A percentile compares a stretch with the other conserved stretches of the same genome.
Evolutionary conservation across 2,888 invertebrate species (phyloP).

Genomic region (Aelia acuminata): DNA sequence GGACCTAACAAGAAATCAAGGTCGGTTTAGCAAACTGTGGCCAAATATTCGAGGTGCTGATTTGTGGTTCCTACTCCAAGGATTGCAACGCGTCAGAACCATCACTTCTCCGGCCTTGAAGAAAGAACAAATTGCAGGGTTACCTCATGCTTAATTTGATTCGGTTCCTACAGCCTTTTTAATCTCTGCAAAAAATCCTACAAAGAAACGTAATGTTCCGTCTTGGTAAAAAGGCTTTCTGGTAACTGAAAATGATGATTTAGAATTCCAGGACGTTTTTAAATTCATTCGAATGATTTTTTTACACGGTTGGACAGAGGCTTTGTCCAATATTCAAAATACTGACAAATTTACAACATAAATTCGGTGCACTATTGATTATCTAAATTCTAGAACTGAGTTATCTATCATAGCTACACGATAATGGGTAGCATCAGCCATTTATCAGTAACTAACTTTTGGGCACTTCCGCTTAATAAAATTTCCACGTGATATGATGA

Average conservation of each 20-base stretch:
- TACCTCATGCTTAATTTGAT: slow-evolving; percentile 10
- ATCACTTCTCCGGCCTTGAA: background rate
- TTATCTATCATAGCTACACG: no score
- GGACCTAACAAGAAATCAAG: background rate
- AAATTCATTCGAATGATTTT: no score
- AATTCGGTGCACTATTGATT: no score
- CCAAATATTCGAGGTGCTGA: background rate
- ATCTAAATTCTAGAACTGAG: no score
- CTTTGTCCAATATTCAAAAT: no score
- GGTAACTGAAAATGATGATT: background rate
- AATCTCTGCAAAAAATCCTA: background rate
- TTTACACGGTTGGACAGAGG: no score
- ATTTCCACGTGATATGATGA: no score
- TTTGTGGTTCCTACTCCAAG: background rate
- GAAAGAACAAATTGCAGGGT: background rate
- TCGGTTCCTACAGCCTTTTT: background rate
- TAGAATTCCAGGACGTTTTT: background rate
- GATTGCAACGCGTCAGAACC: background rate
- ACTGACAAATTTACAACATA: no score
- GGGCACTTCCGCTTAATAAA: no score
- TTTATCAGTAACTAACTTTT: no score
- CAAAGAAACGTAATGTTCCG: background rate
- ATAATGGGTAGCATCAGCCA: no score
- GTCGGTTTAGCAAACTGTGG: background rate
- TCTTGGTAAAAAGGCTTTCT: background rate